These are phyloP conservation scores for Phataginus tetradactyla DNA, from an alignment of 2,797 vertebrate species.

Conservation along the genomic window DNA sequence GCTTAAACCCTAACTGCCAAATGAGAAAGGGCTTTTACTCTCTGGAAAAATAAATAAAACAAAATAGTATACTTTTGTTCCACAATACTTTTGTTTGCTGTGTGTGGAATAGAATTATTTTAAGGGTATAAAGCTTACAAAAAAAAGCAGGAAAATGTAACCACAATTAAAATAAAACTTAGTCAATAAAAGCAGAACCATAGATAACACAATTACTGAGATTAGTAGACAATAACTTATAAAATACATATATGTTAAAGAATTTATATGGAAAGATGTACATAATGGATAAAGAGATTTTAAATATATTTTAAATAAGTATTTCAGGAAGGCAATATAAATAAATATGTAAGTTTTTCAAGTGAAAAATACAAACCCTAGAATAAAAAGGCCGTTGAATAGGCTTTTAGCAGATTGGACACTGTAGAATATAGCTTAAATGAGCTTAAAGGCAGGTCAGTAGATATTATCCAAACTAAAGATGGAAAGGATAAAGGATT, in stretches of 20 bases:
- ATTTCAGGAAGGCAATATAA: neutral
- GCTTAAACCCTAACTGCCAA: neutral
- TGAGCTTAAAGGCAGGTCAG: neutral
- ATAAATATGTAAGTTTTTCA: neutral
- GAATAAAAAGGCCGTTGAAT: neutral
- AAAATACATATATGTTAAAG: neutral
- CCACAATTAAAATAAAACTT: constrained; percentile 22
- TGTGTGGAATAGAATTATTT: neutral
- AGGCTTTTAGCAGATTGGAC: neutral
- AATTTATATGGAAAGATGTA: neutral
- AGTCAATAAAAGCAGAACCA: constrained; percentile 34
- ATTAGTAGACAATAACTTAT: neutral
- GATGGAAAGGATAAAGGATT: neutral
- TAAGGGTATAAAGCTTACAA: neutral
- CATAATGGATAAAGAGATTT: neutral
- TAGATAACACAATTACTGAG: constrained; percentile 17
- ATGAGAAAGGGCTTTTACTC: neutral
- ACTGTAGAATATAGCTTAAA: neutral
- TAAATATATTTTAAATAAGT: neutral
- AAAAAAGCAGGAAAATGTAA: neutral
- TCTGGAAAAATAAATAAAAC: neutral
- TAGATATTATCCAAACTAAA: neutral
- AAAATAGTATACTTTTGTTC: neutral
- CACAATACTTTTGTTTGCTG: neutral
- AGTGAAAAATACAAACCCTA: constrained; percentile 1